A percentile compares a stretch with the other conserved stretches of the same genome.
phyloP scores from a whole-genome alignment of 2,113 vertebrate genomes.

The Siphamia tubifer region DNA sequence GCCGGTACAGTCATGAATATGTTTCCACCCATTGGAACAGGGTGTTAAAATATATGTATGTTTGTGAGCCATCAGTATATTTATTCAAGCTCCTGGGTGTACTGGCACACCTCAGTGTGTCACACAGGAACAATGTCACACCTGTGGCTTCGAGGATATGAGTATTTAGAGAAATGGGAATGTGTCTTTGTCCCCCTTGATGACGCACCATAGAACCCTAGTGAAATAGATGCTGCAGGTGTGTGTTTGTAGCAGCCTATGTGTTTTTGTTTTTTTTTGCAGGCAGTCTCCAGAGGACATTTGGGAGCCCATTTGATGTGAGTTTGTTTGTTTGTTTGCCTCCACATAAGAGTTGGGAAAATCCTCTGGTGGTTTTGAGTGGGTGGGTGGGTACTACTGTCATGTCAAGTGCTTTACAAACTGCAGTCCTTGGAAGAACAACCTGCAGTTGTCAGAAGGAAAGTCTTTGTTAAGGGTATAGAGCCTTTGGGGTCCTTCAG shows the following conservation, averaged over 20 bases:
- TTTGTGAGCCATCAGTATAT: background rate
- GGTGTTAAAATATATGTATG: background rate
- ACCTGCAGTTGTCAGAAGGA: background rate
- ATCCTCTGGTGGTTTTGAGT: conserved; percentile 22
- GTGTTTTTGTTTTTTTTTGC: conserved; percentile 20
- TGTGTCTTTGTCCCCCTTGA: conserved; percentile 38
- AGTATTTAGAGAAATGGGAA: background rate
- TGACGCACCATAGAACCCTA: conserved; percentile 56
- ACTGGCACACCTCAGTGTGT: background rate
- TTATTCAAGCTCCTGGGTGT: background rate
- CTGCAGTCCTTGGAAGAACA: background rate
- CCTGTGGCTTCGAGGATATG: background rate
- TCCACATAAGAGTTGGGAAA: background rate
- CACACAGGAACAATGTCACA: conserved; percentile 20
- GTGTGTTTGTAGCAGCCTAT: background rate
- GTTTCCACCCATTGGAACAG: background rate
- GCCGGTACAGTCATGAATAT: background rate
- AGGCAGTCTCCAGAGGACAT: background rate
- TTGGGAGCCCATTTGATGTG: background rate
- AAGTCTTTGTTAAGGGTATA: background rate
- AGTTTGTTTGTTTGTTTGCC: conserved; percentile 39
- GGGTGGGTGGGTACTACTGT: background rate
- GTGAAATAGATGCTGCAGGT: conserved; percentile 18
- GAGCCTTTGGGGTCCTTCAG: conserved; percentile 6
- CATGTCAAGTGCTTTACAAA: background rate